Evolutionary conservation across 2,888 invertebrate species (phyloP), one percentile per base, ranked within the genome.

Genomic region (Ectropis crepuscularia): DNA sequence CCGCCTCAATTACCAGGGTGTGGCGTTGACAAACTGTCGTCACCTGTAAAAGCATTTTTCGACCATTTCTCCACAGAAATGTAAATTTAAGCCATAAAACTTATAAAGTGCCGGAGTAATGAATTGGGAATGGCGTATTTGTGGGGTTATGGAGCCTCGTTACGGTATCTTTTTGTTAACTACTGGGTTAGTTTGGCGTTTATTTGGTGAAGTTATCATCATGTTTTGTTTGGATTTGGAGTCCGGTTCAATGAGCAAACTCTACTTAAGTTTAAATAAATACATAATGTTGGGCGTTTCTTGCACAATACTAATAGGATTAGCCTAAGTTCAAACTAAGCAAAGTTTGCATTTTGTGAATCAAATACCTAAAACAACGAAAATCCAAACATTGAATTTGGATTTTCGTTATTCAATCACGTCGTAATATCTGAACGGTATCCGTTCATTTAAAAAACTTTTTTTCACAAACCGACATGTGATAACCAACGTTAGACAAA

Each of bases 1-100:
- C 57, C 71, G 68, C 69, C 63, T 55, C 68, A 68, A 74, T 76
- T 69, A 75, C 38, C 57, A 58, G 63, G 70, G 74, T 71, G 69
- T 59, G 69, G 73, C 71, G 74, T 74, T 74, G 69, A 70, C 72
- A 65, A 68, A 68, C 68, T 58, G 70, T 74, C 67, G 63, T 73
- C 74, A 70, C 72, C 63, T 72, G 68, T 69, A 63, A 53, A 67
- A 67, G 58, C 64, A 37, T 70, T 67, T 68, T 65, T 63, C 59
- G 48, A 46, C 65, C 61, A 61, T 65, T 63, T 63, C 57, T 46
- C 57, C 49, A 62, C 62, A 61, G 59, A 63, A 65, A 61, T 71
- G 69, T 65, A 61, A 69, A 68, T 68, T 65, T 63, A 50, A 50
- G 53, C 46, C 61, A 62, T 65, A 65, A 70, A 70, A 70, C 66